Base-by-base conservation (phyloP, 2,888 invertebrate genomes). In the Polylopha cassiicola region DNA sequence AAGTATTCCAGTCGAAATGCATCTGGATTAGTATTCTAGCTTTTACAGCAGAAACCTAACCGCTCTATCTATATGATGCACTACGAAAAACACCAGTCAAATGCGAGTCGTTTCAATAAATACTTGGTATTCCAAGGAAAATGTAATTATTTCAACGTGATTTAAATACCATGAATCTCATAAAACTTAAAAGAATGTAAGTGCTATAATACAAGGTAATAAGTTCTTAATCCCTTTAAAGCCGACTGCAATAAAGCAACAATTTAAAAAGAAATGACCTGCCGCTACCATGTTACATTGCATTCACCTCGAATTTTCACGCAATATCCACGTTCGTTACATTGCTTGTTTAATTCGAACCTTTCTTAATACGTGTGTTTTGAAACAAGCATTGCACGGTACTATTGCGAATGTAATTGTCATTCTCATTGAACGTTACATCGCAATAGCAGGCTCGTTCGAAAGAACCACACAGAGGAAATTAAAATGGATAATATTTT, bases 401-500 rank as follows among this genome's bases (percentile, higher is more conserved):
- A n/a, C n/a, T n/a, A n/a, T n/a, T n/a, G n/a, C n/a, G n/a, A n/a
- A n/a, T n/a, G n/a, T n/a, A n/a, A n/a, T n/a, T n/a, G n/a, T n/a
- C n/a, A n/a, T n/a, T n/a, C n/a, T n/a, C n/a, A n/a, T 23, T 33
- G 14, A 28, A 14, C 11, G 7, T 8, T 11, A 34, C 4, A 8
- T 7, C n/a, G n/a, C n/a, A n/a, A n/a, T n/a, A n/a, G n/a, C n/a
- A 16, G 38, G 10, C 15, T 32, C n/a, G 15, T 15, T 29, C 7
- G 4, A 15, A 14, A 10, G 32, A n/a, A n/a, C n/a, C n/a, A n/a
- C 23, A 31, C 44, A 30, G 51, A 54, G 57, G 53, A 62, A 60
- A 62, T 62, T 62, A 61, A 60, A 61, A 56, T 57, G 51, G 56
- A 55, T 55, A 58, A 53, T 50, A 48, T 53, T 52, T 53, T 59